phyloP scores from a whole-genome alignment of 2,113 vertebrate genomes.

The Mionectes macconnelli region DNA sequence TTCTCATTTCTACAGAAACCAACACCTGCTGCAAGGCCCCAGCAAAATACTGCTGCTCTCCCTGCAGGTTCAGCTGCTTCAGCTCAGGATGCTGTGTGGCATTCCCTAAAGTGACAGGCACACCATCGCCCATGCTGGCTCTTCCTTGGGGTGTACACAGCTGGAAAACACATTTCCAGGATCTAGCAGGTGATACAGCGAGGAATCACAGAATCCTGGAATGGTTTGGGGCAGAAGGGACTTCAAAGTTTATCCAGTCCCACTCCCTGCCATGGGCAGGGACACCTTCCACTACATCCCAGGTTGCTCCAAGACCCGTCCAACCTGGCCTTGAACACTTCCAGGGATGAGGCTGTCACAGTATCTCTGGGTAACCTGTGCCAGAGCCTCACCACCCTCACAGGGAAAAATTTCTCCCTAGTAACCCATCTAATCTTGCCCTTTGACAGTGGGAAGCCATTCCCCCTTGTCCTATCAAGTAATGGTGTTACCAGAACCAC shows the following conservation, averaged over 20 bases:
- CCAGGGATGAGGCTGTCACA: background rate
- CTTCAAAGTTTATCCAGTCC: background rate
- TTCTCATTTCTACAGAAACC: background rate
- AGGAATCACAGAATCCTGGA: background rate
- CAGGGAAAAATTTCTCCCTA: background rate
- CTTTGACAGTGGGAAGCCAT: background rate
- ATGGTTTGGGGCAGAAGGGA: background rate
- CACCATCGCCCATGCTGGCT: background rate
- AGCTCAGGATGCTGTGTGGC: background rate
- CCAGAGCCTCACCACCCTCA: background rate
- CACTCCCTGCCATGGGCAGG: background rate
- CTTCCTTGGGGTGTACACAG: background rate
- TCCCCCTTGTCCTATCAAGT: background rate
- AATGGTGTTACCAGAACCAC: background rate
- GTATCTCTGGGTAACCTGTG: background rate
- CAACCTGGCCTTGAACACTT: background rate
- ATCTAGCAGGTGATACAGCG: background rate
- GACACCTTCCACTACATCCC: background rate
- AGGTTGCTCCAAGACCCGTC: background rate
- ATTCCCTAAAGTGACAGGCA: background rate
- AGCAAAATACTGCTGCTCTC: background rate
- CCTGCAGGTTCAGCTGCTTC: background rate
- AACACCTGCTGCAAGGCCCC: background rate
- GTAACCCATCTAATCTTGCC: background rate
- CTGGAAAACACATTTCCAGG: background rate